These are phyloP conservation scores for Erpobdella octoculata DNA, from an alignment of 2,888 invertebrate genomes.

Conservation along the genomic window DNA sequence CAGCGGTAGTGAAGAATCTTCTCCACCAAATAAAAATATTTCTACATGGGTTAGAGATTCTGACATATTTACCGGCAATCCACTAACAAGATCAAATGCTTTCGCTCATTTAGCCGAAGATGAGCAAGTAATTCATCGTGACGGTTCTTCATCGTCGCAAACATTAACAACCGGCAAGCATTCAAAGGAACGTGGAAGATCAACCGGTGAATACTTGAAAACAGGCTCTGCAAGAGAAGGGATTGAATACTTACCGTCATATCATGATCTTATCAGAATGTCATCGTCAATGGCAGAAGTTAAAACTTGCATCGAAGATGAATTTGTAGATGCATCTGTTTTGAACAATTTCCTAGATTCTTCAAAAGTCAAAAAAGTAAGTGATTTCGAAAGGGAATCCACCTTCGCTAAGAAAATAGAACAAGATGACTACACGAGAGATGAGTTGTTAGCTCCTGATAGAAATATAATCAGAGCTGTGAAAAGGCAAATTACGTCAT, in stretches of 20 bases:
- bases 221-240: no score
- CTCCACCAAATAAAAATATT: neutral
- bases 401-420: neutral
- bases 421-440: neutral
- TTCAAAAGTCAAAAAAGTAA: neutral
- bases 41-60: neutral
- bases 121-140: neutral
- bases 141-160: neutral
- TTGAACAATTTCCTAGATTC: no score
- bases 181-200: neutral
- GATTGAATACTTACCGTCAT: no score
- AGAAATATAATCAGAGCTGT: neutral
- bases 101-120: neutral
- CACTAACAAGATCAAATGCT: neutral
- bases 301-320: neutral
- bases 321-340: neutral
- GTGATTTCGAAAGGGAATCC: neutral
- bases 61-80: neutral
- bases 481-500: neutral
- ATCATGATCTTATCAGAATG: neutral
- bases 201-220: neutral
- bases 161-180: neutral
- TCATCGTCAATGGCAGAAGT: neutral
- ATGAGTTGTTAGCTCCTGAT: neutral
- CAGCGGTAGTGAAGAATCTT: neutral